These are phyloP conservation scores for Drusus annulatus DNA, from an alignment of 1,140 invertebrate species.

Conservation along the genomic window DNA sequence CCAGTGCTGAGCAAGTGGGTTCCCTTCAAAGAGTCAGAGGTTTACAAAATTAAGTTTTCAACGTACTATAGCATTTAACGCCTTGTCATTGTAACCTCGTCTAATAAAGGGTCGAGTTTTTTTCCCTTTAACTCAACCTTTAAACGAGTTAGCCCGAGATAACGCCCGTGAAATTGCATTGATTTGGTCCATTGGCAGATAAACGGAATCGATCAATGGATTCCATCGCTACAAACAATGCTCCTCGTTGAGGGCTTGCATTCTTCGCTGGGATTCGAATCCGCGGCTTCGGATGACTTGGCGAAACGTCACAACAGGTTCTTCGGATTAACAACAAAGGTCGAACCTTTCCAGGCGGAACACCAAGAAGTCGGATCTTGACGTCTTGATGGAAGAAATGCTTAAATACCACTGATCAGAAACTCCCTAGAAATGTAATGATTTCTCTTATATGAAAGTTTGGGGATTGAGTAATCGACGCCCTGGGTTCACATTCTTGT, in stretches of 20 bases:
- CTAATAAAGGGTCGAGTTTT: too few species aligned
- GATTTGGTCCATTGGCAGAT: neutral
- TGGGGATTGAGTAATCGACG: too few species aligned
- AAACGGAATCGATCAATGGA: conserved; percentile 14
- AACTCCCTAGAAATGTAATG: too few species aligned
- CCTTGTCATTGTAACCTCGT: too few species aligned
- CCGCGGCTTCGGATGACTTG: conserved; percentile 1
- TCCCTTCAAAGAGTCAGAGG: too few species aligned
- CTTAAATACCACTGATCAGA: neutral
- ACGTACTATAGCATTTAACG: too few species aligned
- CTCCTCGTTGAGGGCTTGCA: neutral
- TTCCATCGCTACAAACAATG: neutral
- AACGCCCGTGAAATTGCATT: neutral
- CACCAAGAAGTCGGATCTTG: neutral
- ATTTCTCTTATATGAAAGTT: too few species aligned
- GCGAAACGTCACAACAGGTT: conserved; percentile 2
- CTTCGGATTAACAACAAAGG: conserved; percentile 11
- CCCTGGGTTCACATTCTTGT: too few species aligned
- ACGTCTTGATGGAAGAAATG: conserved; percentile 11
- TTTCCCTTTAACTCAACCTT: too few species aligned
- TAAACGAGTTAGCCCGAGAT: neutral
- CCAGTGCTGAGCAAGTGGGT: too few species aligned
- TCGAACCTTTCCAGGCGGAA: neutral
- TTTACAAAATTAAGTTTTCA: too few species aligned
- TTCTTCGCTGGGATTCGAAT: conserved; percentile 1